phyloP scores from a whole-genome alignment of 2,888 invertebrate genomes.

The Heliconius ismenius region DNA sequence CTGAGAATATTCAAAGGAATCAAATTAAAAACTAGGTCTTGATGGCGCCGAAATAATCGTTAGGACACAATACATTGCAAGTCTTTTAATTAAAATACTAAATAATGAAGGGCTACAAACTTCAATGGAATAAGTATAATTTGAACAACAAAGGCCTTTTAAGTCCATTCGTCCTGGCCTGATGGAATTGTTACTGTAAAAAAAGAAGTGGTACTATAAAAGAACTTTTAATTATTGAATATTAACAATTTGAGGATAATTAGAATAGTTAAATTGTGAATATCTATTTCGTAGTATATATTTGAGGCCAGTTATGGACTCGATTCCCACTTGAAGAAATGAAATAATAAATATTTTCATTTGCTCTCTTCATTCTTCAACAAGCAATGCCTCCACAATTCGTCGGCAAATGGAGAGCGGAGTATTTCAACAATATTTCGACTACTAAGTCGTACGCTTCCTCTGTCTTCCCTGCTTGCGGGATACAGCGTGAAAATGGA shows the following conservation, averaged over 20 bases:
- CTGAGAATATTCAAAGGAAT: conserved; percentile 27
- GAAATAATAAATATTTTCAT: neutral
- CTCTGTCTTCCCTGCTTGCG: neutral
- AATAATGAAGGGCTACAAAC: conserved; percentile 31
- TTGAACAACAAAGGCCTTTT: conserved; percentile 35
- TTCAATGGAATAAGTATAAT: conserved; percentile 38
- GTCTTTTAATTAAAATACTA: conserved; percentile 30
- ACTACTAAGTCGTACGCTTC: neutral
- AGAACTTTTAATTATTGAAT: conserved; percentile 33
- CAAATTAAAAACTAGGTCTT: conserved; percentile 32
- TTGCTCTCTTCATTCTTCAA: too few relatives aligned
- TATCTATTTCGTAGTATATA: too few relatives aligned
- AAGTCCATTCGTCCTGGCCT: conserved; percentile 25
- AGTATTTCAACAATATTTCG: neutral
- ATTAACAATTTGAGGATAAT: neutral
- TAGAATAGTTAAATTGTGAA: too few relatives aligned
- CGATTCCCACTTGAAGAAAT: neutral
- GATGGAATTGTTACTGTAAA: conserved; percentile 42
- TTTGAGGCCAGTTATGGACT: neutral
- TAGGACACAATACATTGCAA: conserved; percentile 6
- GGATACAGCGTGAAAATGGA: neutral
- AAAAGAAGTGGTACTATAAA: conserved; percentile 43
- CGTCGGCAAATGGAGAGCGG: neutral
- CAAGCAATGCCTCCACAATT: neutral
- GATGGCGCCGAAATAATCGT: conserved; percentile 14